Conservation (phyloP, 2,113 vertebrate species). For the Potamarius usumacintae region DNA sequence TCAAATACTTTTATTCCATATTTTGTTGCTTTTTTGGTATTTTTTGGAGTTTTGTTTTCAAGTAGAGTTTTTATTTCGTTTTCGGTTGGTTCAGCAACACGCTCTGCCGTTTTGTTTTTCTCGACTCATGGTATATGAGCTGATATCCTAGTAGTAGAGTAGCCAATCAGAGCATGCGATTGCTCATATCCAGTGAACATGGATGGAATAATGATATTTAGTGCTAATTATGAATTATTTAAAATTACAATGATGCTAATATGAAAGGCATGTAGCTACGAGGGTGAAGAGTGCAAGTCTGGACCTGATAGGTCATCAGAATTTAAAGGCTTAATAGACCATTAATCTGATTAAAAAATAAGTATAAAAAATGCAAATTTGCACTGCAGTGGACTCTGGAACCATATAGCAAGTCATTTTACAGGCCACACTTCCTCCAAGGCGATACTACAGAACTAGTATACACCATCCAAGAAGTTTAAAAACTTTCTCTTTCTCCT, state of each 20-base stretch:
- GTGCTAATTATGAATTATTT: not conserved
- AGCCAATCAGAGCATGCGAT: no score
- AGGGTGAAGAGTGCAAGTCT: not conserved
- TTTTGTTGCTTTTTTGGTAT: no score
- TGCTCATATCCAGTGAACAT: no score
- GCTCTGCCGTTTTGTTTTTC: no score
- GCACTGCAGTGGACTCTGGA: not conserved
- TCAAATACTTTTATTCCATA: no score
- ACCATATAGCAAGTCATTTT: no score
- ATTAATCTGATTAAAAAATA: not conserved
- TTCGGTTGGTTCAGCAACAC: no score
- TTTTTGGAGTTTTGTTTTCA: no score
- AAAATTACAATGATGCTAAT: not conserved
- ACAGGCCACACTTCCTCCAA: not conserved
- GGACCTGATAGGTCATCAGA: not conserved
- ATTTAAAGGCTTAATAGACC: not conserved
- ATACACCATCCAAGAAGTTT: conserved; percentile 30
- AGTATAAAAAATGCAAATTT: not conserved
- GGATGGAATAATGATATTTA: not conserved
- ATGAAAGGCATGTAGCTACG: not conserved
- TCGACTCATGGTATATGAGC: no score
- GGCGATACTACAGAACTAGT: not conserved
- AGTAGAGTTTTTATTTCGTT: no score
- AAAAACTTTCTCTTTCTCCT: conserved; percentile 37
- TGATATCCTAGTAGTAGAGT: no score